Evolutionary conservation across 2,113 vertebrate genomes (phyloP), one percentile per base, ranked within the genome.

Genomic region (Perognathus longimembris): DNA sequence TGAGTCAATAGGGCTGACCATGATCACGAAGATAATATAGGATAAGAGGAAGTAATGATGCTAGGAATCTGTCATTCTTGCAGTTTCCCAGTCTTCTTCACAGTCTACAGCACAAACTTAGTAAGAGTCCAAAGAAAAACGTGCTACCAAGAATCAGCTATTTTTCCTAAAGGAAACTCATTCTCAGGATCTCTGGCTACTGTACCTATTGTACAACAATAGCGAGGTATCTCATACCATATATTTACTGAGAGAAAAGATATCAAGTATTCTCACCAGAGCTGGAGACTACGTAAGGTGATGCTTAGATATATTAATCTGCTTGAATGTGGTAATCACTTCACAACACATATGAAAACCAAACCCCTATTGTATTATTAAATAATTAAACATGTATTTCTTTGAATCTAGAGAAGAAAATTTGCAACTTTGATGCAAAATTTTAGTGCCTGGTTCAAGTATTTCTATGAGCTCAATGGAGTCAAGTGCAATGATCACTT

Each of bases 101-200:
- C 15, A 8, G 21, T 63, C 38, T 85, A 79, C 32, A 66, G 9
- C 17, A 40, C 79, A 73, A 85, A 82, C 1, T 17, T 90, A 64
- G 4, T 15, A 77, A 75, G 45, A 89, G 79, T 1, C 26, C 61
- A 57, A 4, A 34, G 67, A 8, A 85, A 66, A 10, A 85, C 73
- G 82, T 63, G 7, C 42, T 64, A 26, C 30, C 63, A 59, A 84
- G 45, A 90, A 59, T 61, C 38, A 74, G 34, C 93, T 20, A 28
- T 24, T 10, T 93, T 54, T 57, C 32, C 34, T 82, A 22, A 92
- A 57, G 18, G 11, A 94, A 81, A 92, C 30, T 90, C 40, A 24
- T 75, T 10, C 79, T 95, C 21, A 90, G 83, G n/a, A 5, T 88
- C 38, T n/a, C 79, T 45, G 73, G 63, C 79, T 63, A 85, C n/a